Evolutionary conservation across 2,113 vertebrate species (phyloP), one percentile per base, ranked within the genome.

Genomic region (Sinocyclocheilus anophthalmus): DNA sequence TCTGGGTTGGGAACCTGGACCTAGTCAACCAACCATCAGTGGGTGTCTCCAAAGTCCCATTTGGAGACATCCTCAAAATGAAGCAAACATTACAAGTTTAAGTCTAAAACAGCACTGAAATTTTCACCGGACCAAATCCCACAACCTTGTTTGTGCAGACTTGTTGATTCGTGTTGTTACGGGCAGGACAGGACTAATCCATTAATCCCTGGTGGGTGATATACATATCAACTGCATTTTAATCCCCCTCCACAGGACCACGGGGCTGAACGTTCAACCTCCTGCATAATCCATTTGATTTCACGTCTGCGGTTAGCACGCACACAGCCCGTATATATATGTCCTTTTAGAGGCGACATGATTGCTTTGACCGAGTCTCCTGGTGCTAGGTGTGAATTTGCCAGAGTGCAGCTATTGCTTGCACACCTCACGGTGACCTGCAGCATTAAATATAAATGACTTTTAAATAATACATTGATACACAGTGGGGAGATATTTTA

Each of bases 1-100:
- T 83, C 82, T 84, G 87, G 92, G 91, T 92, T 93, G 94, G 93
- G 94, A 95, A 94, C 89, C 90, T 87, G 91, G 91, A 93, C 92
- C 93, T 93, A 92, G 87, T 91, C 85, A 89, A 92, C 91, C 91
- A 92, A 88, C 14, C 89, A 85, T 84, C 76, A 84, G 65, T 84
- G 45, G 85, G 80, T n/a, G 67, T 48, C 69, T 61, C 53, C 82
- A 59, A 12, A 0, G 48, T 72, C 14, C 65, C 42, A 65, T 82
- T 82, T 45, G 8, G 24, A 63, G 55, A 5, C 45, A 33, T 6
- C 77, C 33, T 33, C 7, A n/a, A 80, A 30, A 67, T 13, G 7
- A 78, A 55, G 24, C 61, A 70, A 82, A 33, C 22, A 1, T 22
- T 3, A 33, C 18, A n/a, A 70, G 42, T 83, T 55, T 48, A 70